These are phyloP conservation scores for Eugnorisma glareosa DNA, from an alignment of 2,888 invertebrate genomes.

Conservation along the genomic window DNA sequence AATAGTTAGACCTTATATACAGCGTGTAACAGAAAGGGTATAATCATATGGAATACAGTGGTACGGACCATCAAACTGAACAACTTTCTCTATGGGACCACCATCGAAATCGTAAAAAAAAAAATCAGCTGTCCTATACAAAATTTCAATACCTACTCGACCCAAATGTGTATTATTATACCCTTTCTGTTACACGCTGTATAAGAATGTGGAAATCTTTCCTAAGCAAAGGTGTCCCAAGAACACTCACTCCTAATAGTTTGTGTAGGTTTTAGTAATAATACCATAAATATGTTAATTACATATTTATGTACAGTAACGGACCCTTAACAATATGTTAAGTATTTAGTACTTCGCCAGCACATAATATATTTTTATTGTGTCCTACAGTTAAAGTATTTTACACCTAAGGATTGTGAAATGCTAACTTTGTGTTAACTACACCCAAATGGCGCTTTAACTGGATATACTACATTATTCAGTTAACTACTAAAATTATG, in stretches of 20 bases:
- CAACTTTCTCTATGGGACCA: too few species aligned
- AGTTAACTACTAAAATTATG: neutral
- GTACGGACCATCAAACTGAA: too few species aligned
- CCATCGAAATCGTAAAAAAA: too few species aligned
- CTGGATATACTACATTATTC: too few species aligned
- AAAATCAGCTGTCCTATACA: too few species aligned
- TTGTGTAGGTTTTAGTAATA: constrained; percentile 26
- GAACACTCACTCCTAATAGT: neutral
- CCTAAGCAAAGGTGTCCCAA: neutral
- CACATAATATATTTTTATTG: constrained; percentile 30
- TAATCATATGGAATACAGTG: too few species aligned
- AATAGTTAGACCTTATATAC: too few species aligned
- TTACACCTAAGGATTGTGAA: constrained; percentile 35
- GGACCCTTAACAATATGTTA: constrained; percentile 24
- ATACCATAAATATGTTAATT: constrained; percentile 32
- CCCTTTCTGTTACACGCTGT: too few species aligned
- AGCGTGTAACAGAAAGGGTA: too few species aligned
- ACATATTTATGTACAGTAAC: constrained; percentile 34
- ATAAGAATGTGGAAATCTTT: neutral
- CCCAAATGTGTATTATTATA: too few species aligned
- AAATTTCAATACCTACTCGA: too few species aligned
- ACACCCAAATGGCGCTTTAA: constrained; percentile 22
- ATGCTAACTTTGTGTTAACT: constrained; percentile 33
- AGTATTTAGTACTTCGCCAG: constrained; percentile 21
- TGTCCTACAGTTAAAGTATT: constrained; percentile 28